Evolutionary conservation across 1,140 invertebrate species (phyloP).

Genomic region (Lepidotrigona ventralis): DNA sequence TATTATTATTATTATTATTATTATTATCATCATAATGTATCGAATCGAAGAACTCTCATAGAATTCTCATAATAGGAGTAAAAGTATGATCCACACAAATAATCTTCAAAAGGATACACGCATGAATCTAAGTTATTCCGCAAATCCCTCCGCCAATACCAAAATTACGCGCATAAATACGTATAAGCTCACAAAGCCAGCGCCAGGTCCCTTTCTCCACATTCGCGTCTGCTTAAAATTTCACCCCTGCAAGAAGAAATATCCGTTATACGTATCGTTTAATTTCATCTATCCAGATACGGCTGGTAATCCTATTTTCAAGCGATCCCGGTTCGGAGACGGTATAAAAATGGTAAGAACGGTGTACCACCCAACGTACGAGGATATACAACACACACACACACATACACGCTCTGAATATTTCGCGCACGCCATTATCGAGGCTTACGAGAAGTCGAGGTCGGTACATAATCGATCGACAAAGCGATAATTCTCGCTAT

Average conservation of each 20-base stretch:
- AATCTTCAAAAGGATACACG: too few relatives aligned
- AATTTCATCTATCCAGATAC: background rate
- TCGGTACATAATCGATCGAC: conserved; percentile 11
- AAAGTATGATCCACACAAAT: too few relatives aligned
- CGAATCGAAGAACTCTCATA: too few relatives aligned
- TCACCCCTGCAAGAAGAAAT: background rate
- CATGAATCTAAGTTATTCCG: too few relatives aligned
- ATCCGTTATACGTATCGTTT: background rate
- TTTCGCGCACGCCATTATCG: background rate
- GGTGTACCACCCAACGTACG: background rate
- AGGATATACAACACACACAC: background rate
- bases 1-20: too few relatives aligned
- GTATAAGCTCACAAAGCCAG: background rate
- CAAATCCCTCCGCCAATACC: background rate
- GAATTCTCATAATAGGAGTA: too few relatives aligned
- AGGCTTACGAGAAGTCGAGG: background rate
- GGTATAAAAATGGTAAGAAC: background rate
- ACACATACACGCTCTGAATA: background rate
- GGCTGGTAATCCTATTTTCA: background rate
- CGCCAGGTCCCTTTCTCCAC: background rate
- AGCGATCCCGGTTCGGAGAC: background rate
- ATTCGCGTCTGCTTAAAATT: background rate
- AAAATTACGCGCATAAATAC: background rate
- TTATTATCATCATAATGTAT: too few relatives aligned
- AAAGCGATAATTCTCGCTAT: conserved; percentile 27